Conservation (phyloP, 2,797 vertebrate genomes). For the Carapus acus region DNA sequence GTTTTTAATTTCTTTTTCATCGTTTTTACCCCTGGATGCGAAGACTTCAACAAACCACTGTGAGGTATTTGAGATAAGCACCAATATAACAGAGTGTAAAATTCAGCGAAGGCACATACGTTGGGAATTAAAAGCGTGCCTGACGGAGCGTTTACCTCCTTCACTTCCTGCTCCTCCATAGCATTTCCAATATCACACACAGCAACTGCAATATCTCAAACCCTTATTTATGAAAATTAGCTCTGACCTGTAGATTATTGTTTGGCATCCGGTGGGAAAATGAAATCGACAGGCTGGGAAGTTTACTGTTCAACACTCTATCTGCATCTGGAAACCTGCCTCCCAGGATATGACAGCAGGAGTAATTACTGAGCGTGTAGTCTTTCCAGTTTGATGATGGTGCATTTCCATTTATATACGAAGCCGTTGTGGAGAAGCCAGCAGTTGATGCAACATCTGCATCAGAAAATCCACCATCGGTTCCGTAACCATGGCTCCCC, state of each 20-base stretch:
- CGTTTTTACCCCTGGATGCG: background rate
- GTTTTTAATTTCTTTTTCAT: background rate
- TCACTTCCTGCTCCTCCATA: constrained; percentile 34
- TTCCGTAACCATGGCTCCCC: background rate
- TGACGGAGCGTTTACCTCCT: constrained; percentile 53
- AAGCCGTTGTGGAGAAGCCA: constrained; percentile 18
- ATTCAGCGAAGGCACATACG: constrained; percentile 3
- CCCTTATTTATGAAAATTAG: constrained; percentile 55
- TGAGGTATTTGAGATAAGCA: no score
- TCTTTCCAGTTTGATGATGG: constrained; percentile 23
- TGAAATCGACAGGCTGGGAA: constrained; percentile 48
- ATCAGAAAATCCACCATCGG: background rate
- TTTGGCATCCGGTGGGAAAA: constrained; percentile 42
- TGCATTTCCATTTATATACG: constrained; percentile 29
- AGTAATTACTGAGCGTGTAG: constrained; percentile 44
- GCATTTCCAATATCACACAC: constrained; percentile 50
- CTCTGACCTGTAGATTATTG: constrained; percentile 54
- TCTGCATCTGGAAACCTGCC: constrained; percentile 51
- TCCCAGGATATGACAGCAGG: constrained; percentile 38
- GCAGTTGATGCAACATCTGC: constrained; percentile 15
- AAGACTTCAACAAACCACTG: background rate
- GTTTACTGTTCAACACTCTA: constrained; percentile 51
- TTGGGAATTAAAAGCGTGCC: constrained; percentile 53
- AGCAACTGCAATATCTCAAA: constrained; percentile 50
- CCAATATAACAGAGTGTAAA: background rate